Conservation (phyloP, 2,113 vertebrate genomes). For the Syrmaticus mikado region DNA sequence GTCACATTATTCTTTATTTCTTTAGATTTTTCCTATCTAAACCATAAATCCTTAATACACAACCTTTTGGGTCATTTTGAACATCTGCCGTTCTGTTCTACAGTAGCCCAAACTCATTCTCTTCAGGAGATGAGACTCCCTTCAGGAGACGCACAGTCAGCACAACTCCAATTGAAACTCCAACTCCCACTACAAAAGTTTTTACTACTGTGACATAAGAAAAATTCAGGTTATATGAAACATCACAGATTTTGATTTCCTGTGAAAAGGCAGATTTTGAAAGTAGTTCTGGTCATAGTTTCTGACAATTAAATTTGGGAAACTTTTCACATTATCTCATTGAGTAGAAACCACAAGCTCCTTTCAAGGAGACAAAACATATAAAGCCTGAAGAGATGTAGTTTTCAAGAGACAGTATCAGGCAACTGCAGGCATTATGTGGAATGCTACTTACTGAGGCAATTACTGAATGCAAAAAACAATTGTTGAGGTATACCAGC, state of each 20-base stretch:
- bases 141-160: too few species aligned
- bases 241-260: not conserved
- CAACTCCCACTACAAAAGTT: not conserved
- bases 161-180: not conserved
- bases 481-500: not conserved
- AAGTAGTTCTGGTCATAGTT: not conserved
- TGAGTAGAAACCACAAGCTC: not conserved
- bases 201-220: not conserved
- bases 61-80: not conserved
- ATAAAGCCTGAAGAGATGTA: not conserved
- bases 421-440: not conserved
- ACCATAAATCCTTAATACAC: not conserved
- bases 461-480: not conserved
- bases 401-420: not conserved
- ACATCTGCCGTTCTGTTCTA: not conserved
- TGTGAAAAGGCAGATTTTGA: not conserved
- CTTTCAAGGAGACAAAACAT: not conserved
- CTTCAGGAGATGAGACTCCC: fast-evolving
- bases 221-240: not conserved
- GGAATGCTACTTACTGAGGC: not conserved
- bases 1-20: not conserved
- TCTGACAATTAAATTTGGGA: not conserved
- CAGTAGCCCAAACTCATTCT: not conserved
- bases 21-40: not conserved
- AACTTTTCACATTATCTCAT: not conserved